Evolutionary conservation across 2,888 invertebrate species (phyloP).

Genomic region (Tetanocera ferruginea): DNA sequence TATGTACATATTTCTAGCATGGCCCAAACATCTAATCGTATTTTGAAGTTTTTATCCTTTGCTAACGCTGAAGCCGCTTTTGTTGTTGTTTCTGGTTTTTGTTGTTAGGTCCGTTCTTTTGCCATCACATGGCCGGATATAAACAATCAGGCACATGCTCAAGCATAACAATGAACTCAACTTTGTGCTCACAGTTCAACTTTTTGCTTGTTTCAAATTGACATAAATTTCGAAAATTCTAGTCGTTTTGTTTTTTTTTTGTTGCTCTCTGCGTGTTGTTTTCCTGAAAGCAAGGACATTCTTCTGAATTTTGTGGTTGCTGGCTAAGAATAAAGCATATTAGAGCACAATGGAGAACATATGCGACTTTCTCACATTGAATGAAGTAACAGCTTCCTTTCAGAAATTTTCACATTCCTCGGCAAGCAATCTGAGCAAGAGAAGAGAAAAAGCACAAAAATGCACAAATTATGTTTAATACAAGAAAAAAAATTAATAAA

Average conservation of each 20-base stretch:
- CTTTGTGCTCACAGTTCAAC: neutral
- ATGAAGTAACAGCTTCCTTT: no score
- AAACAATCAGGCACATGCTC: conserved; percentile 33
- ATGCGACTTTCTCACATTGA: no score
- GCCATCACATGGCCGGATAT: conserved; percentile 5
- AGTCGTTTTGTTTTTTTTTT: neutral
- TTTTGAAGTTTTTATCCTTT: conserved; percentile 2
- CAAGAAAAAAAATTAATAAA: no score
- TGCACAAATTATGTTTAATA: no score
- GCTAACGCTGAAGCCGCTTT: neutral
- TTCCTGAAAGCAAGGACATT: neutral
- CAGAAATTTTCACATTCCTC: no score
- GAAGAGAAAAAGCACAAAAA: no score
- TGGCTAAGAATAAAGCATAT: no score
- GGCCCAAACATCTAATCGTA: conserved; percentile 26
- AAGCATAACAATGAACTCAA: conserved; percentile 37
- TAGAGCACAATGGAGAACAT: no score
- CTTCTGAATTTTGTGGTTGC: no score
- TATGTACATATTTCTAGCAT: conserved; percentile 11
- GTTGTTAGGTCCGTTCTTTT: neutral
- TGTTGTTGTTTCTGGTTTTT: conserved; percentile 4
- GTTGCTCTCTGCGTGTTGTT: neutral
- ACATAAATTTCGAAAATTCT: neutral
- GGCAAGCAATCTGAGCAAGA: no score
- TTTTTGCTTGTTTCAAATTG: neutral